Percentiles rank a stretch among this genome's conserved stretches.
These are phyloP conservation scores for Pachyramphus minor DNA, from an alignment of 2,113 vertebrate species.

Conservation along the genomic window DNA sequence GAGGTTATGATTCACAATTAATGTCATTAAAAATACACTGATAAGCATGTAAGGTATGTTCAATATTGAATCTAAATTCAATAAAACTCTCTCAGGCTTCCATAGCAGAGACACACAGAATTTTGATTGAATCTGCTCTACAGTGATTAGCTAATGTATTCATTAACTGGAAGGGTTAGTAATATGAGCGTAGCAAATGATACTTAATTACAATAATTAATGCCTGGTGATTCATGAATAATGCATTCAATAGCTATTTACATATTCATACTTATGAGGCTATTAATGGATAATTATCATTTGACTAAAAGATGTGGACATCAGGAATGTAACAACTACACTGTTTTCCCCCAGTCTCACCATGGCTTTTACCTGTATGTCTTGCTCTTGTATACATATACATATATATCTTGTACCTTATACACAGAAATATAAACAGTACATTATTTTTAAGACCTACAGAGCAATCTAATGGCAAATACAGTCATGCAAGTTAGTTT, in stretches of 20 bases:
- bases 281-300: conserved; percentile 54
- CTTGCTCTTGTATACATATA: neutral
- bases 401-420: neutral
- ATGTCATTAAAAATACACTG: conserved; percentile 48
- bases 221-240: conserved; percentile 62
- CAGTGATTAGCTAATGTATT: conserved; percentile 47
- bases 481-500: neutral
- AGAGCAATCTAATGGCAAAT: neutral
- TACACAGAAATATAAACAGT: neutral
- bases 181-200: conserved; percentile 52
- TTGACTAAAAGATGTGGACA: conserved; percentile 13
- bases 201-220: conserved; percentile 69
- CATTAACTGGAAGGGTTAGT: conserved; percentile 54
- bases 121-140: conserved; percentile 40
- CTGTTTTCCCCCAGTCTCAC: neutral
- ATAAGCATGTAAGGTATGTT: conserved; percentile 24
- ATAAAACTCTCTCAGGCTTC: conserved; percentile 33
- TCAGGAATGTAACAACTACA: neutral
- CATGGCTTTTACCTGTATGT: neutral
- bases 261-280: conserved; percentile 47
- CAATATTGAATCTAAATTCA: conserved; percentile 44
- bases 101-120: neutral
- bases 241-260: conserved; percentile 49
- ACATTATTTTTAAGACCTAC: neutral
- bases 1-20: neutral